Percentiles rank a stretch among this genome's conserved stretches.
Evolutionary conservation across 2,797 vertebrate genomes (phyloP).

Genomic region (Amniataba percoides): DNA sequence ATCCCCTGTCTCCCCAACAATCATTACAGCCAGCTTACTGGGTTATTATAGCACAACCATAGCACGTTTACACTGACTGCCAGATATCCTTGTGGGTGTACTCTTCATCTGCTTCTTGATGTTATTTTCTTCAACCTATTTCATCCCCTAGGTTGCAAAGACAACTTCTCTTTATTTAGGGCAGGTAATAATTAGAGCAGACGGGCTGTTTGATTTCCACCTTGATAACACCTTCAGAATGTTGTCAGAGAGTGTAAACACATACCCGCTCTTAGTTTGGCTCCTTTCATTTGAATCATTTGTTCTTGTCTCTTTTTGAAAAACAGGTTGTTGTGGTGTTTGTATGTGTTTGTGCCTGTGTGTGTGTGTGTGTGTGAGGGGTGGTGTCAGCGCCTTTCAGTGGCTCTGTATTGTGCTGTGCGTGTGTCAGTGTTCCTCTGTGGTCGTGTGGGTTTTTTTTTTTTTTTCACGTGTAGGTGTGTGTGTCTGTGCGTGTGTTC

Average conservation of each 20-base stretch:
- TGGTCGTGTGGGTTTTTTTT: constrained; percentile 25
- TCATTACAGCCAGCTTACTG: constrained; percentile 83
- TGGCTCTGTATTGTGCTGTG: constrained; percentile 49
- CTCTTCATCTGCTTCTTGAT: constrained; percentile 75
- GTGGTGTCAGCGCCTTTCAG: constrained; percentile 31
- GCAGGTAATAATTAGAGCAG: constrained; percentile 84
- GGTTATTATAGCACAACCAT: constrained; percentile 82
- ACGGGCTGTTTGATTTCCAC: constrained; percentile 82
- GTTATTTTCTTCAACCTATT: constrained; percentile 79
- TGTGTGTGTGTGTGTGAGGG: constrained; percentile 20
- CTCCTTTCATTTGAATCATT: constrained; percentile 82
- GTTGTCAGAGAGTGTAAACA: constrained; percentile 84
- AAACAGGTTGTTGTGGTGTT: constrained; percentile 78
- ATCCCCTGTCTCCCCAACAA: constrained; percentile 83
- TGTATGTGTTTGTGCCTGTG: constrained; percentile 45
- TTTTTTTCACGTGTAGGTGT: constrained; percentile 46
- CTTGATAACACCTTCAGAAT: constrained; percentile 84
- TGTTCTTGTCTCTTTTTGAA: constrained; percentile 81
- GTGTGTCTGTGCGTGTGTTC: constrained; percentile 51
- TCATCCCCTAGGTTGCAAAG: constrained; percentile 76
- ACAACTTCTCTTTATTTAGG: constrained; percentile 82
- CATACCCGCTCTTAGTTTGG: constrained; percentile 74
- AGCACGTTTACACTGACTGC: constrained; percentile 81
- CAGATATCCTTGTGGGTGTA: constrained; percentile 77
- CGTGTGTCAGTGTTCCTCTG: constrained; percentile 45